A percentile compares a stretch with the other conserved stretches of the same genome.
phyloP scores from a whole-genome alignment of 2,888 invertebrate genomes.

The Agriotes lineatus region DNA sequence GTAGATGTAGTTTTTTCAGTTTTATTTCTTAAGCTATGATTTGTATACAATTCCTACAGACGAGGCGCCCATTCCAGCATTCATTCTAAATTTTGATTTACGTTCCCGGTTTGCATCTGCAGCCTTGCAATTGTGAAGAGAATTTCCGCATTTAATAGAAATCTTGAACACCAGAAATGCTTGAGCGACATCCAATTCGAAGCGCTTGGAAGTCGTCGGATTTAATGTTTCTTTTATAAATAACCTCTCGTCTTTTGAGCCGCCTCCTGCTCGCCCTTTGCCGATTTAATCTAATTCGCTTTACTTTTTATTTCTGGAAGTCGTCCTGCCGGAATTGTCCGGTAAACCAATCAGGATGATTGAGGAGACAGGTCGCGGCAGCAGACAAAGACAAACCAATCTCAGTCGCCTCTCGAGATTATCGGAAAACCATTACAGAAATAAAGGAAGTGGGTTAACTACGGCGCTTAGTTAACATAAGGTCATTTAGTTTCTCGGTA shows the following conservation, averaged over 20 bases:
- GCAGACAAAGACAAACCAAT: slow-evolving; percentile 39
- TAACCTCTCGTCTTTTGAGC: background rate
- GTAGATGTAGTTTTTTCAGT: no score
- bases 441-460: slow-evolving; percentile 32
- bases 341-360: slow-evolving; percentile 31
- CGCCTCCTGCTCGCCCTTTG: background rate
- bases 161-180: no score
- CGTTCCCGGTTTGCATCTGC: no score
- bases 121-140: no score
- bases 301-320: slow-evolving; percentile 13
- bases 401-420: slow-evolving; percentile 23
- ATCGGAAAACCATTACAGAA: slow-evolving; percentile 40
- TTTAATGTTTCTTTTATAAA: background rate
- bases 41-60: no score
- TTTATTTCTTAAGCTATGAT: no score
- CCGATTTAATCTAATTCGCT: slow-evolving; percentile 9
- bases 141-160: no score
- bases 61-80: no score
- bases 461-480: slow-evolving; percentile 23
- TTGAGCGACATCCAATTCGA: no score
- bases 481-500: slow-evolving; percentile 22
- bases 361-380: slow-evolving; percentile 29
- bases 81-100: no score
- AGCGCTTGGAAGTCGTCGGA: no score
- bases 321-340: slow-evolving; percentile 25